Evolutionary conservation across 2,113 vertebrate genomes (phyloP), one percentile per base, ranked within the genome.

Genomic region (Aspiorhynchus laticeps): DNA sequence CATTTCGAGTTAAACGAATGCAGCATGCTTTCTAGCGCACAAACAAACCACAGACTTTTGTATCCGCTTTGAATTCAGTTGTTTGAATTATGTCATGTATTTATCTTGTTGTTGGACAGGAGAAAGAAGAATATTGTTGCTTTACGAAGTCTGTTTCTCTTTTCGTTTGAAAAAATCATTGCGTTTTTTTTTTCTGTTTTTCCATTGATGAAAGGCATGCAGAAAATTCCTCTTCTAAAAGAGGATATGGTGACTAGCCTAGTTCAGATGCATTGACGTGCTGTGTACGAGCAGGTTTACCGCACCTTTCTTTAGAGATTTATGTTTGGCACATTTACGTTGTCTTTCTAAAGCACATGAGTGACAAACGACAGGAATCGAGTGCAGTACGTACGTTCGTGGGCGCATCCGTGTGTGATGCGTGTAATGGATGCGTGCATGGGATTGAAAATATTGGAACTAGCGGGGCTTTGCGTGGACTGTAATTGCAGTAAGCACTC

Each of bases 401-500:
- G 38, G 43, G 24, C 12, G 38, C 24, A 46, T 51, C 75, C 46
- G 75, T 53, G 15, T 53, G 46, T 9, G 14, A 48, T 8, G 51
- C 28, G 21, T 80, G 41, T 43, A 41, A 48, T 63, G 26, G 74
- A 67, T 56, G n/a, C n/a, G 87, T 85, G 87, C 21, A 31, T 28
- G 11, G 17, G 53, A 12, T 65, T 79, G 31, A 21, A 53, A 67
- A 76, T 61, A 51, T 87, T 51, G 46, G 33, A 77, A 65, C 73
- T 28, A 15, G 86, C 36, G 6, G 43, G 76, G 38, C 43, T 75
- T 33, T 46, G 46, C 43, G 38, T 79, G 79, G 65, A 46, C 65
- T 15, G 80, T 83, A 83, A 77, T 46, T 43, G 59, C 61, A 21
- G 86, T 83, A 48, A 78, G 73, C 56, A 24, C 71, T 76, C 71